These are phyloP conservation scores for Emydura subglobosa DNA, from an alignment of 2,113 vertebrate genomes.

Conservation along the genomic window DNA sequence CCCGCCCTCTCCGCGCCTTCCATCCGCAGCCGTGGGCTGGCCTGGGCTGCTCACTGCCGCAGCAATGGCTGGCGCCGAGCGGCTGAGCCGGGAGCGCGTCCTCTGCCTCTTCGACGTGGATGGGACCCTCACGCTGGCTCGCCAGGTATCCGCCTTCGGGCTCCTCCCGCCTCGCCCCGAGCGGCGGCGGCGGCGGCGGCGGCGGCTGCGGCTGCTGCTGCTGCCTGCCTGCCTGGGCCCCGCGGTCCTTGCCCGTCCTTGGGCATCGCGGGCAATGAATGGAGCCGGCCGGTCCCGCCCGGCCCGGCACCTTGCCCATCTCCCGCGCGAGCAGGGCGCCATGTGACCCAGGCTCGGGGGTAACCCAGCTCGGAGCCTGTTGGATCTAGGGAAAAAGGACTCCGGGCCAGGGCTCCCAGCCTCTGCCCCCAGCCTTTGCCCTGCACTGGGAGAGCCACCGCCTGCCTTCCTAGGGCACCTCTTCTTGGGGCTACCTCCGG, in stretches of 20 bases:
- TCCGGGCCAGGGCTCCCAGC: no score
- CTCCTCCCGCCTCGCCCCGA: background rate
- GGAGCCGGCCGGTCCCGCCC: background rate
- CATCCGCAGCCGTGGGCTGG: background rate
- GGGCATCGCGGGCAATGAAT: no score
- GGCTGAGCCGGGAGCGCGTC: conserved; percentile 62
- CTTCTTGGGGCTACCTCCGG: background rate
- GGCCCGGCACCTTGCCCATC: background rate
- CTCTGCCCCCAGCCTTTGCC: background rate
- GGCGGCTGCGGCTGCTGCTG: no score
- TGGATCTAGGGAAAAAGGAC: background rate
- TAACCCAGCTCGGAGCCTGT: background rate
- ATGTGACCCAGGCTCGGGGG: no score
- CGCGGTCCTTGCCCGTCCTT: background rate
- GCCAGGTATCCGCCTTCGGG: conserved; percentile 83
- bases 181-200: no score
- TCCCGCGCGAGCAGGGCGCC: no score
- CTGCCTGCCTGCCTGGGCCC: background rate
- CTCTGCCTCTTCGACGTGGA: conserved; percentile 97
- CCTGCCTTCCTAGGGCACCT: background rate
- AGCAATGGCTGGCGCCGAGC: conserved; percentile 52
- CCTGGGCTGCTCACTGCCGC: background rate
- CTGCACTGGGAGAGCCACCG: no score
- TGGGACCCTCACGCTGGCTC: conserved; percentile 91
- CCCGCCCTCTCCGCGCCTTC: background rate